Conservation (phyloP, 2,113 vertebrate genomes). For the Sterrhoptilus dennistouni region DNA sequence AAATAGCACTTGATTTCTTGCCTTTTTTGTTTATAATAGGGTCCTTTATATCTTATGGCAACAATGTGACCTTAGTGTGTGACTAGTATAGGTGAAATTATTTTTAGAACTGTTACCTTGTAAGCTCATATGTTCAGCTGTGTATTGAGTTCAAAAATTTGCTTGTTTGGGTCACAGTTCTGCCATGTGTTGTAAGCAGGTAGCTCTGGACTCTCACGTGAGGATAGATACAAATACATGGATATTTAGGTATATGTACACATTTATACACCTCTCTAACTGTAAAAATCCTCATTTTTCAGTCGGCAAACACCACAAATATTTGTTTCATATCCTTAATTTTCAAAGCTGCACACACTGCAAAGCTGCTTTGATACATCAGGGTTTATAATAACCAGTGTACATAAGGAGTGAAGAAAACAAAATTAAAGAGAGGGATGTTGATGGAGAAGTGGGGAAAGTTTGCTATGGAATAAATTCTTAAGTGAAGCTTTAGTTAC, state of each 20-base stretch:
- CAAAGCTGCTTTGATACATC: background rate
- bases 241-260: background rate
- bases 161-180: background rate
- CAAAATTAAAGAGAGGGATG: background rate
- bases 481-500: background rate
- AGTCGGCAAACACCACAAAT: background rate
- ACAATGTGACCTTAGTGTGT: slow-evolving; percentile 47
- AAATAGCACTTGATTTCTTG: background rate
- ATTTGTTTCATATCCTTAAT: background rate
- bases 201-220: background rate
- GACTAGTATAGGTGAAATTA: background rate
- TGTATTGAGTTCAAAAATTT: background rate
- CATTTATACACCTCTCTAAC: no score
- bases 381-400: background rate
- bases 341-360: background rate
- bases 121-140: background rate
- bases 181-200: background rate
- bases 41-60: slow-evolving; percentile 3
- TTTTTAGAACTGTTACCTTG: slow-evolving; percentile 1
- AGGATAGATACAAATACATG: background rate
- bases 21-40: background rate
- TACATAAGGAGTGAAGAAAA: background rate
- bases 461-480: background rate
- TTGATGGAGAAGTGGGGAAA: background rate
- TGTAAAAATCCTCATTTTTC: background rate